phyloP scores from a whole-genome alignment of 2,113 vertebrate genomes.

The Centropus bengalensis region DNA sequence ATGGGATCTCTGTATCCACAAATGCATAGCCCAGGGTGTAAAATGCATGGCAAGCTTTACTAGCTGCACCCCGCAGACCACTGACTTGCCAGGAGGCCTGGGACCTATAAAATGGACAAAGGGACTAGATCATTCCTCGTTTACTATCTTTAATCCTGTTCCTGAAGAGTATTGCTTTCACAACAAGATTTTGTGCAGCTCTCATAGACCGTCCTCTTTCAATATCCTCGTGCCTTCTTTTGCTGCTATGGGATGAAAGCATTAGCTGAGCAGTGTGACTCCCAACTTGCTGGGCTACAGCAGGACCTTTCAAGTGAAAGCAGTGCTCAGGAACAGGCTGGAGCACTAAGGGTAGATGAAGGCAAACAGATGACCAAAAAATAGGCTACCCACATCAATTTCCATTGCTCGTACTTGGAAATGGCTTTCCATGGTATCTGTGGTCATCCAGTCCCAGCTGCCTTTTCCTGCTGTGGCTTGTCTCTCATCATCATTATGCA shows the following conservation, averaged over 20 bases:
- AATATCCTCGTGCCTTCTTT: background rate
- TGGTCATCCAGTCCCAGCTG: background rate
- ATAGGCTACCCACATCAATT: background rate
- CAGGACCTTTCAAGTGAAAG: background rate
- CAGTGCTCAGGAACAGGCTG: background rate
- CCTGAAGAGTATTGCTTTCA: background rate
- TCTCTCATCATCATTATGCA: background rate
- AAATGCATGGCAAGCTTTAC: background rate
- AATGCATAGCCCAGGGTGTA: background rate
- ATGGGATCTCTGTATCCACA: fast-evolving
- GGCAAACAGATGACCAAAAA: background rate
- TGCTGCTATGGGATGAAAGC: background rate
- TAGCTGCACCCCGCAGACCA: background rate
- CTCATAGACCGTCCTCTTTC: fast-evolving
- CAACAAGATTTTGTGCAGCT: background rate
- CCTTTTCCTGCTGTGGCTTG: background rate
- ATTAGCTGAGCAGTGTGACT: background rate
- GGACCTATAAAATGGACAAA: background rate
- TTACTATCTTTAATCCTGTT: background rate
- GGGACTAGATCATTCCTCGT: background rate
- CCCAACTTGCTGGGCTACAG: background rate
- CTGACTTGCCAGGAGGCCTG: background rate
- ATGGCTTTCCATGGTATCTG: background rate
- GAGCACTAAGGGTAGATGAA: background rate
- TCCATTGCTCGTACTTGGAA: background rate